Percentiles rank a stretch among this genome's conserved stretches.
phyloP scores from a whole-genome alignment of 2,113 vertebrate genomes.

The Alethe castanea region DNA sequence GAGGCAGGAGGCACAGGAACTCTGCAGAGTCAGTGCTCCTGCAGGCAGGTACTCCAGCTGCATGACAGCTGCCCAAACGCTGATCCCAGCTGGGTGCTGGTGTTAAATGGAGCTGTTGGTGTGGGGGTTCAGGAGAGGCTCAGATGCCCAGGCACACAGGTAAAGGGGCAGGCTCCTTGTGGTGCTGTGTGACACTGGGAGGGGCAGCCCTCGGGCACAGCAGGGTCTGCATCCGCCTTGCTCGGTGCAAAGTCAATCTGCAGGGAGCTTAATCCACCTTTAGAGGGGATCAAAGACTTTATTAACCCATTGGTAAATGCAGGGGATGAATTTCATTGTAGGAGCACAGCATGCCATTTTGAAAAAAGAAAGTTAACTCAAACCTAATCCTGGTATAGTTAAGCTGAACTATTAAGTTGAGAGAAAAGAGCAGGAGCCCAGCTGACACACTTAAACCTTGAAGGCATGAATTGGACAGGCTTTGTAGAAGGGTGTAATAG shows the following conservation, averaged over 20 bases:
- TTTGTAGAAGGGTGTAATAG: background rate
- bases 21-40: background rate
- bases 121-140: background rate
- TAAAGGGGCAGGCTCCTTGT: accelerated
- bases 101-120: background rate
- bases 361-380: background rate
- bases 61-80: accelerated
- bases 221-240: accelerated
- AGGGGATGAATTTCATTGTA: background rate
- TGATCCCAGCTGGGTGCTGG: background rate
- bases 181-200: accelerated
- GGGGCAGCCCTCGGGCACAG: background rate
- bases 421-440: background rate
- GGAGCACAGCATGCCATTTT: background rate
- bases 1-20: background rate
- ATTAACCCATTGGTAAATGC: background rate
- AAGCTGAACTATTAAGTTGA: background rate
- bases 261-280: background rate
- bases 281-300: background rate
- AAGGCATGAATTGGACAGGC: background rate
- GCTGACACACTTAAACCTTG: background rate
- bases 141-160: accelerated
- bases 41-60: background rate
- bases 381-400: background rate
- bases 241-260: background rate